These are phyloP conservation scores for Octodon degus DNA, from an alignment of 2,113 vertebrate genomes.

Conservation along the genomic window DNA sequence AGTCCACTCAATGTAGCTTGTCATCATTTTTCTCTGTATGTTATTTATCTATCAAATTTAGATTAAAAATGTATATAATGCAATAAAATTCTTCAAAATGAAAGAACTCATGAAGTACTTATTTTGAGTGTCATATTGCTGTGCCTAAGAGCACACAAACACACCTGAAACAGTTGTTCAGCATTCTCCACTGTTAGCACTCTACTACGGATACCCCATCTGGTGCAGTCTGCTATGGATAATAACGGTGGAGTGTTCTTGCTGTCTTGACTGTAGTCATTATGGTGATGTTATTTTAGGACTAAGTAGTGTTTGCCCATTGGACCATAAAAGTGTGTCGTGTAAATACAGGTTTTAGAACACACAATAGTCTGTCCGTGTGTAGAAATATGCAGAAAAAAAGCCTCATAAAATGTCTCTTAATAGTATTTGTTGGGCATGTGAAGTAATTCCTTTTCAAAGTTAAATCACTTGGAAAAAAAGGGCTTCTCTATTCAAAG, in stretches of 20 bases:
- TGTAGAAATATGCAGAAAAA: constrained; percentile 71
- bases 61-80: not conserved
- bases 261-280: constrained; percentile 83
- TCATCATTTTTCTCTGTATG: constrained; percentile 14
- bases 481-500: constrained; percentile 74
- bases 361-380: constrained; percentile 78
- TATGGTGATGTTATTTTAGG: constrained; percentile 83
- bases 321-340: constrained; percentile 83
- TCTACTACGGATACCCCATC: constrained; percentile 62
- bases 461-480: constrained; percentile 82
- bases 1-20: constrained; percentile 30
- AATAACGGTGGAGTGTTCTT: constrained; percentile 81
- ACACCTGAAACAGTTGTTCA: constrained; percentile 21
- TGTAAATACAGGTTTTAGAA: constrained; percentile 84
- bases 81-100: constrained; percentile 21
- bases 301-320: constrained; percentile 81
- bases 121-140: constrained; percentile 15
- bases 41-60: constrained; percentile 38
- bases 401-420: constrained; percentile 76
- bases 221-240: constrained; percentile 77
- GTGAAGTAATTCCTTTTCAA: constrained; percentile 79
- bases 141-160: constrained; percentile 33
- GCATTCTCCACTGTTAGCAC: constrained; percentile 33
- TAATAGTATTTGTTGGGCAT: constrained; percentile 77
- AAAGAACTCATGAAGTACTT: not conserved